phyloP scores from a whole-genome alignment of 2,888 invertebrate species.

The Loripinus fragilis region DNA sequence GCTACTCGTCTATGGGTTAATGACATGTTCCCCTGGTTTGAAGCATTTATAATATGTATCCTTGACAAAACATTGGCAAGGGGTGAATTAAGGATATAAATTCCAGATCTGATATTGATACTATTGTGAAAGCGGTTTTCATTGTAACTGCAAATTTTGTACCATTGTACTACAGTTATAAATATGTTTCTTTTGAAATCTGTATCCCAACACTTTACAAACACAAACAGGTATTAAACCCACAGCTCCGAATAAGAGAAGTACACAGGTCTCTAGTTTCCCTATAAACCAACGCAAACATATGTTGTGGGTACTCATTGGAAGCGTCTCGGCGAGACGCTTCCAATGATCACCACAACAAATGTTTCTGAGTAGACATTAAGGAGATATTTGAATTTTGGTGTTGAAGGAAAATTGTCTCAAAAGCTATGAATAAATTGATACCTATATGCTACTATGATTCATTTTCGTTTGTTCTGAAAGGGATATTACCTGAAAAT shows the following conservation, averaged over 20 bases:
- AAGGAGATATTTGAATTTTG: too few relatives aligned
- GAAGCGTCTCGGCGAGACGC: too few relatives aligned
- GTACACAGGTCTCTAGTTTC: too few relatives aligned
- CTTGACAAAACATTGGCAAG: not conserved
- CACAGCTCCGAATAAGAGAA: too few relatives aligned
- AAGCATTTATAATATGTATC: not conserved
- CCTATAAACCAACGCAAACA: too few relatives aligned
- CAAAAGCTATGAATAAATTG: too few relatives aligned
- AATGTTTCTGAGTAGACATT: too few relatives aligned
- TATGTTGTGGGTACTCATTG: too few relatives aligned
- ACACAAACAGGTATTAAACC: slow-evolving; percentile 47
- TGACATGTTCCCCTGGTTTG: not conserved
- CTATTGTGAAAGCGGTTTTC: not conserved
- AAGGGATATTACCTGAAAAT: slow-evolving; percentile 46
- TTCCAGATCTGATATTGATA: slow-evolving; percentile 7
- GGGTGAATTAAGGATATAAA: not conserved
- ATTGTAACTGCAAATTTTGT: slow-evolving; percentile 11
- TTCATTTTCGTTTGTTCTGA: slow-evolving; percentile 37
- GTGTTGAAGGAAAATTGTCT: too few relatives aligned
- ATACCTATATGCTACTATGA: slow-evolving; percentile 53
- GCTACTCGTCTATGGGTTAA: too few relatives aligned
- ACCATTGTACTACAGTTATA: slow-evolving; percentile 52
- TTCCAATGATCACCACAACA: too few relatives aligned
- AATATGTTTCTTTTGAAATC: slow-evolving; percentile 62
- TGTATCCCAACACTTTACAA: slow-evolving; percentile 40